These are phyloP conservation scores for Octomys mimax DNA, from an alignment of 2,797 vertebrate species.

Conservation along the genomic window DNA sequence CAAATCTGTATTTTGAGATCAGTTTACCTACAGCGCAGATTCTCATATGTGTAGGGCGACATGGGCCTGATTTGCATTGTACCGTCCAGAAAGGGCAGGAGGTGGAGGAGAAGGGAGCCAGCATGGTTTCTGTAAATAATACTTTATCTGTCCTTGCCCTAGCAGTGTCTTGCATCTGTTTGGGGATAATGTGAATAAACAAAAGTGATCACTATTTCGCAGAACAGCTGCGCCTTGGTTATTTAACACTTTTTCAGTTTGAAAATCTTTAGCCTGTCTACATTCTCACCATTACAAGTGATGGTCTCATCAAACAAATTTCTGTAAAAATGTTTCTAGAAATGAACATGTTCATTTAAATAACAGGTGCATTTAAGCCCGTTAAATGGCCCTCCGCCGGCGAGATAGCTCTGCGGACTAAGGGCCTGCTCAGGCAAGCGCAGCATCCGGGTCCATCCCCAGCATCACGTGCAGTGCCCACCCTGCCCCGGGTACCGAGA, in stretches of 20 bases:
- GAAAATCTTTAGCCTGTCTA: neutral
- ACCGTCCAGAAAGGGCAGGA: neutral
- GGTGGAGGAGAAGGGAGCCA: neutral
- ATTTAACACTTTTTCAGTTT: constrained; percentile 1
- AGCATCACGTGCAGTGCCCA: too few relatives aligned
- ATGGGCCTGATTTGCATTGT: neutral
- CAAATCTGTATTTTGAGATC: neutral
- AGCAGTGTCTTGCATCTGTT: neutral
- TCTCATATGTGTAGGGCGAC: neutral
- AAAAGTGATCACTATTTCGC: neutral
- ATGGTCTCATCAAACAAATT: neutral
- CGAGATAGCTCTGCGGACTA: too few relatives aligned
- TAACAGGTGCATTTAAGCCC: neutral
- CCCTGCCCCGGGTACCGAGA: too few relatives aligned
- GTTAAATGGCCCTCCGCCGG: too few relatives aligned
- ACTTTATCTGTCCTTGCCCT: neutral
- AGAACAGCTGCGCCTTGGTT: neutral
- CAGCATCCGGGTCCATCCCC: too few relatives aligned
- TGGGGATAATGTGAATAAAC: neutral
- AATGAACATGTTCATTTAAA: neutral
- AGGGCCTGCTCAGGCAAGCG: too few relatives aligned
- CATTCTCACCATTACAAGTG: neutral
- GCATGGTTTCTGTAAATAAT: neutral
- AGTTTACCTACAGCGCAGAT: neutral
- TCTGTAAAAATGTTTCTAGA: neutral